phyloP scores from a whole-genome alignment of 2,888 invertebrate genomes.

The Pherbina coryleti region DNA sequence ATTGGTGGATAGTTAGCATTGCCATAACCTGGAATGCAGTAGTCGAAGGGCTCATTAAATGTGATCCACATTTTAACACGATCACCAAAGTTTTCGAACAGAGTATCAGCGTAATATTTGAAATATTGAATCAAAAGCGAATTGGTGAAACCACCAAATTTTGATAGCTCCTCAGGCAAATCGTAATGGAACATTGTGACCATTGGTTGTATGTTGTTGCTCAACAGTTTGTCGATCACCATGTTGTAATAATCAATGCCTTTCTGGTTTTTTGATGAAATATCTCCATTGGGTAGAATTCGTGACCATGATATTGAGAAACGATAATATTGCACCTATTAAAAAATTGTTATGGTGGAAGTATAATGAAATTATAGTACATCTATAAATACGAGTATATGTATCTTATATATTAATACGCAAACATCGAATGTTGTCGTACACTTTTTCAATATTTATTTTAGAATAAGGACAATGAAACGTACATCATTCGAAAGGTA shows the following conservation, averaged over 20 bases:
- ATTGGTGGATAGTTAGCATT: slow-evolving; percentile 58
- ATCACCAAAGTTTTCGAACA: slow-evolving; percentile 70
- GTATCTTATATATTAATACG: too few species aligned
- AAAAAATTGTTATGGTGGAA: neutral
- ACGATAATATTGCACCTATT: slow-evolving; percentile 70
- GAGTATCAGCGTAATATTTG: slow-evolving; percentile 70
- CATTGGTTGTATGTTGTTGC: slow-evolving; percentile 74
- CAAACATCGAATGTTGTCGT: too few species aligned
- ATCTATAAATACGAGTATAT: neutral
- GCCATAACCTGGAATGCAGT: slow-evolving; percentile 70
- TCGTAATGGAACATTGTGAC: slow-evolving; percentile 74
- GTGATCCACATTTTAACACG: slow-evolving; percentile 62
- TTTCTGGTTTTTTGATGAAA: slow-evolving; percentile 72
- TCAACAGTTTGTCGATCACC: slow-evolving; percentile 74
- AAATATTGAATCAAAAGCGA: slow-evolving; percentile 70
- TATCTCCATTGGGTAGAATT: slow-evolving; percentile 73
- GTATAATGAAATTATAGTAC: neutral
- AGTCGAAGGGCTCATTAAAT: slow-evolving; percentile 53
- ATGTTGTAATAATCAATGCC: slow-evolving; percentile 77
- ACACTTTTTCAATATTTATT: too few species aligned
- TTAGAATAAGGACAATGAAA: too few species aligned
- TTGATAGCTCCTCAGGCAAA: slow-evolving; percentile 72
- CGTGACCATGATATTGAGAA: slow-evolving; percentile 77
- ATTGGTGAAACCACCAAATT: slow-evolving; percentile 72
- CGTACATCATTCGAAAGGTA: too few species aligned